phyloP scores from a whole-genome alignment of 2,888 invertebrate genomes.

The Fragum fragum region DNA sequence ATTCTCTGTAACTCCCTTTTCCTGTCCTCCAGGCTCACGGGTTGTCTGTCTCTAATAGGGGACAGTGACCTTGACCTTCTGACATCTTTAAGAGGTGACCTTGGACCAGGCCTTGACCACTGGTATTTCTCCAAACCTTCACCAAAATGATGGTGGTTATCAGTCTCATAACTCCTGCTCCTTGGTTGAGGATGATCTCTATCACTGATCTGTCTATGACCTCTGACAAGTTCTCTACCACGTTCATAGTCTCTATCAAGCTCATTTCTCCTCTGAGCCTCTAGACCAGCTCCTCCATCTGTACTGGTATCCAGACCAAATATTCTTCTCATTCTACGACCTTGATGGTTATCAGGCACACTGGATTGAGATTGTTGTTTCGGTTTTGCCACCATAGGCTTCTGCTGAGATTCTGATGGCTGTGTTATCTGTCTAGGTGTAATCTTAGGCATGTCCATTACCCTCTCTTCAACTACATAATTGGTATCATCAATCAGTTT shows the following conservation, averaged over 20 bases:
- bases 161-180: conserved; percentile 10
- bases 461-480: conserved; percentile 34
- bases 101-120: conserved; percentile 13
- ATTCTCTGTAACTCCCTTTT: conserved; percentile 3
- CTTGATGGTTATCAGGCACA: neutral
- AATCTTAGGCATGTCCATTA: conserved; percentile 38
- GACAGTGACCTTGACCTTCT: conserved; percentile 64
- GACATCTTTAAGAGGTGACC: conserved; percentile 32
- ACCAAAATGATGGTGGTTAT: neutral
- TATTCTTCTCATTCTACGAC: neutral
- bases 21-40: neutral
- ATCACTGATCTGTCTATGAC: conserved; percentile 10
- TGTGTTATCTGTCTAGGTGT: conserved; percentile 35
- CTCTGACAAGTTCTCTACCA: conserved; percentile 20
- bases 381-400: neutral
- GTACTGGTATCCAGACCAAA: neutral
- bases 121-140: conserved; percentile 40
- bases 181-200: conserved; percentile 14
- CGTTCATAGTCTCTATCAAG: conserved; percentile 13
- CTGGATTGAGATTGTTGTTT: neutral
- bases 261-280: neutral
- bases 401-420: neutral
- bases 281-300: neutral
- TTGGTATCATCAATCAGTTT: conserved; percentile 14
- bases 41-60: conserved; percentile 22